Conservation (phyloP, 2,888 invertebrate genomes). For the Apantesis nais region DNA sequence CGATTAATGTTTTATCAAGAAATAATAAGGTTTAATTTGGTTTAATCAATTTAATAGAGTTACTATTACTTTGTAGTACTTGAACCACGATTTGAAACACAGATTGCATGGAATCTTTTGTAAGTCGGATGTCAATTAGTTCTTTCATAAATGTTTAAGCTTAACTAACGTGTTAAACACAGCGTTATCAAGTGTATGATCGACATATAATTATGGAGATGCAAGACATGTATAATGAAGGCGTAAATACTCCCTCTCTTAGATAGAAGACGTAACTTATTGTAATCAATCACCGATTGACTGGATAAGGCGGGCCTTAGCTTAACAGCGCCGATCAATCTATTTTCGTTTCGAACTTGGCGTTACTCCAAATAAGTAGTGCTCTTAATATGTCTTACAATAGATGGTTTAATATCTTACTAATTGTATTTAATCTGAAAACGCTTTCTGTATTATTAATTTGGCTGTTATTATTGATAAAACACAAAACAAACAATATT, state of each 20-base stretch:
- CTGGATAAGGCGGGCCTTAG: neutral
- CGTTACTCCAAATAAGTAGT: neutral
- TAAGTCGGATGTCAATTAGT: neutral
- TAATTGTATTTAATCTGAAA: neutral
- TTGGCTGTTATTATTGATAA: neutral
- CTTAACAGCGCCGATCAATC: conserved; percentile 2
- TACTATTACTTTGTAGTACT: neutral
- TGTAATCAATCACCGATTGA: neutral
- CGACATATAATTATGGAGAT: neutral
- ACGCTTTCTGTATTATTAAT: neutral
- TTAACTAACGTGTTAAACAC: neutral
- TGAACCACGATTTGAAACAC: neutral
- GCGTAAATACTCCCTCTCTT: neutral
- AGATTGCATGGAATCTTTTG: neutral
- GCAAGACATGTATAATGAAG: neutral
- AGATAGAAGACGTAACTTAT: neutral
- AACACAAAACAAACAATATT: neutral
- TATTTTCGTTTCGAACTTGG: conserved; percentile 1
- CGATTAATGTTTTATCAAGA: neutral
- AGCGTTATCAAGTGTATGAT: neutral
- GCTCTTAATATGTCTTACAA: neutral
- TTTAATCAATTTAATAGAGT: neutral
- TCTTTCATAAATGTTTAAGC: neutral
- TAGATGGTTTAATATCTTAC: neutral
- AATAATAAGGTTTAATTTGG: neutral